Conservation (phyloP, 2,113 vertebrate genomes). For the Bubalus kerabau region DNA sequence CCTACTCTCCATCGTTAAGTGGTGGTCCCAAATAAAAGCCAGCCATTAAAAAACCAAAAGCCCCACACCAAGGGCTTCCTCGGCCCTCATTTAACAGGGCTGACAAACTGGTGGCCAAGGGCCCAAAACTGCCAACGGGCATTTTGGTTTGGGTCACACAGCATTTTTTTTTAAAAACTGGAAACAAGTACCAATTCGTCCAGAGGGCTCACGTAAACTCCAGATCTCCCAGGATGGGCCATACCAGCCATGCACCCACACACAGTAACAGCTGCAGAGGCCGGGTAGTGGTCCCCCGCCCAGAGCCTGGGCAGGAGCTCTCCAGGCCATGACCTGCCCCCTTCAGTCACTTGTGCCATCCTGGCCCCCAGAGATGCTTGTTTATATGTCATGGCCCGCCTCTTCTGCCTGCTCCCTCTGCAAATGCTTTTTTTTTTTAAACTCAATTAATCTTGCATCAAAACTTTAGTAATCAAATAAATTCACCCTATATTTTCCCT, state of each 20-base stretch:
- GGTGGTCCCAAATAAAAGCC: neutral
- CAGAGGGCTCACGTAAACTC: neutral
- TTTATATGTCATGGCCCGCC: neutral
- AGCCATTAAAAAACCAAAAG: neutral
- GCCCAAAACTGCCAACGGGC: neutral
- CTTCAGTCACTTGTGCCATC: neutral
- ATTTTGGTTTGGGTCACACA: neutral
- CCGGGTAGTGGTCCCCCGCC: accelerated
- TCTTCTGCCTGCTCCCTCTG: neutral
- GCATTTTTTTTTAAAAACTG: neutral
- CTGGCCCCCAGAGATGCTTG: too few relatives aligned
- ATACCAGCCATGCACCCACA: neutral
- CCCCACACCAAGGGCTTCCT: neutral
- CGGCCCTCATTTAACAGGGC: neutral
- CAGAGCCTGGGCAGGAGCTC: neutral
- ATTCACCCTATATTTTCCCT: neutral
- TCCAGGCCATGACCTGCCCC: too few relatives aligned
- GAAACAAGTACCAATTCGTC: neutral
- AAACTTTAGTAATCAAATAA: neutral
- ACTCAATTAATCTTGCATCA: neutral
- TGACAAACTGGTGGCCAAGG: neutral
- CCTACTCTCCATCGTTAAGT: neutral
- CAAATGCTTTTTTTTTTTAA: neutral
- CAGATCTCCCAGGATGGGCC: neutral
- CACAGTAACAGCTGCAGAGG: neutral